A percentile compares a stretch with the other conserved stretches of the same genome.
Evolutionary conservation across 1,140 invertebrate species (phyloP).

Genomic region (Drosophila saltans): DNA sequence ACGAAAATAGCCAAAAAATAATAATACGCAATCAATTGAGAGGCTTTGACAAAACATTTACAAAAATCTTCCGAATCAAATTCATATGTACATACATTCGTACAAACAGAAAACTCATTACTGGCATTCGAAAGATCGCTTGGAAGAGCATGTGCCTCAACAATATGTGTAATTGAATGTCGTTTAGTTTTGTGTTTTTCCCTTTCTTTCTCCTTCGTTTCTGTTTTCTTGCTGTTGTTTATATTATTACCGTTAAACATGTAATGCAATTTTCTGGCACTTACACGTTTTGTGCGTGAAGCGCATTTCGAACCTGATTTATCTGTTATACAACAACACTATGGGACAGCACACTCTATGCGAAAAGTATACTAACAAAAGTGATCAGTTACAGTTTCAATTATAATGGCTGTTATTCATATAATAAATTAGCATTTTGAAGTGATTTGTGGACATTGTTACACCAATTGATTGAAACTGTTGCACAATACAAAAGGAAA

Average conservation of each 20-base stretch:
- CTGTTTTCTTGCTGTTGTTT: neutral
- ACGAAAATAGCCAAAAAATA: conserved; percentile 24
- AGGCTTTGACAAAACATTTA: conserved; percentile 46
- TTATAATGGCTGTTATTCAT: neutral
- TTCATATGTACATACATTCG: too few relatives aligned
- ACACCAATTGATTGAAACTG: neutral
- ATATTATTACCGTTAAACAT: conserved; percentile 33
- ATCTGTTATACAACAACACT: conserved; percentile 41
- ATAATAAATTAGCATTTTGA: neutral
- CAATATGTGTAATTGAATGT: conserved; percentile 56
- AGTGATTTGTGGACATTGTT: neutral
- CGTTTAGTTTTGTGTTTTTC: conserved; percentile 28
- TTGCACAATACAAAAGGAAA: too few relatives aligned
- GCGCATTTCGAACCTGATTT: conserved; percentile 37
- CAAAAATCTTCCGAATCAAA: neutral
- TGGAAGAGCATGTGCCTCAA: conserved; percentile 1
- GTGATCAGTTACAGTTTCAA: neutral
- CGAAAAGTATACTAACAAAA: conserved; percentile 9
- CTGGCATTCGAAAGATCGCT: conserved; percentile 14
- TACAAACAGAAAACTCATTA: conserved; percentile 33
- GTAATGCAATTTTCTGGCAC: conserved; percentile 58
- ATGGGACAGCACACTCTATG: conserved; percentile 8
- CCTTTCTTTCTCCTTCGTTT: neutral
- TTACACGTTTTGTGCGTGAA: conserved; percentile 60
- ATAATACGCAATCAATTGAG: conserved; percentile 43